Evolutionary conservation across 2,797 vertebrate species (phyloP), one percentile per base, ranked within the genome.

Genomic region (Hephaestus fuliginosus): DNA sequence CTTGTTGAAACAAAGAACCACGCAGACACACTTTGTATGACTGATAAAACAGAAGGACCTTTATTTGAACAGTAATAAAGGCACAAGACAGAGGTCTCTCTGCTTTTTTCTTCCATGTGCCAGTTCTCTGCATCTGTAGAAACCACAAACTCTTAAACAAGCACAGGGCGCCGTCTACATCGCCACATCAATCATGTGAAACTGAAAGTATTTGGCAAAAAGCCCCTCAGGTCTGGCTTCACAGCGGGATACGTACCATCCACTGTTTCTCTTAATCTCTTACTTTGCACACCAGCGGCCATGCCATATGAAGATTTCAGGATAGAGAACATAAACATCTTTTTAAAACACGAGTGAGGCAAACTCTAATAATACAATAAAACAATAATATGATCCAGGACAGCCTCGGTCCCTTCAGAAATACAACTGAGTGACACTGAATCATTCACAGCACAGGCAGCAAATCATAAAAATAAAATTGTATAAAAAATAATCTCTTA

Each of bases 1-100:
- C 7, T 13, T 4, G 36, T 44, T 56, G 0, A 55, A 10, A 30
- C 25, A 73, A 65, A 51, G 8, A 53, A 18, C 3, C 6, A 61
- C 3, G 2, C 52, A 41, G 28, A 64, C 12, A 81, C 60, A 58
- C 61, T 33, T 48, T 69, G 36, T 39, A 14, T 72, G 74, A 60
- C 36, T 69, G 68, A 80, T 20, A 83, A 77, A 86, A 77, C 76
- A 80, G 48, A 85, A 74, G 33, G 73, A 82, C 43, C 63, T 94
- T 93, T 94, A 91, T 89, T 92, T 85, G 2, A 76, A 77, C 63
- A 82, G 66, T 74, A 83, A 75, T 72, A 82, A 91, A 91, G 90
- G 89, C 90, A 93, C 80, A 74, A 81, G 66, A 82, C 80, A 82
- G 64, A 76, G 67, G 57, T 70, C 48, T 70, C 41, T 85, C 64